Conservation (phyloP, 1,140 invertebrate genomes). For the Brachionus manjavacas region DNA sequence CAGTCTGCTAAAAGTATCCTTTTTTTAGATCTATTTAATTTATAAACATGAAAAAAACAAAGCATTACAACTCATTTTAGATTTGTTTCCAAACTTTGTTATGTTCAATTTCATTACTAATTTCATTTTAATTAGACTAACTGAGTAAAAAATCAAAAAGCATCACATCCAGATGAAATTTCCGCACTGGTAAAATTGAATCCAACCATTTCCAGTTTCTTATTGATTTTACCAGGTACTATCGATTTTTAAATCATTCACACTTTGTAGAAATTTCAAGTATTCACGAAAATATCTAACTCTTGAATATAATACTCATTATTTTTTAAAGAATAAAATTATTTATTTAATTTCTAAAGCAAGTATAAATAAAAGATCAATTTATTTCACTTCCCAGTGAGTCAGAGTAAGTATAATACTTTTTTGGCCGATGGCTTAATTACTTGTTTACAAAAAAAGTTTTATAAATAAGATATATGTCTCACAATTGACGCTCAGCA, state of each 20-base stretch:
- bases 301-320: not conserved
- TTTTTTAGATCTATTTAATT: not conserved
- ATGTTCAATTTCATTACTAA: not conserved
- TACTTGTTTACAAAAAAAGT: no score
- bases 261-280: not conserved
- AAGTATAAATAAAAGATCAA: no score
- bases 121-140: not conserved
- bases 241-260: not conserved
- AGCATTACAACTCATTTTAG: not conserved
- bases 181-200: not conserved
- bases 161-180: not conserved
- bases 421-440: no score
- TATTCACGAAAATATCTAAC: not conserved
- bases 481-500: no score
- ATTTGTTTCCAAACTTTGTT: not conserved
- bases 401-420: no score
- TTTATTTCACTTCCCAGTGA: no score
- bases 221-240: not conserved
- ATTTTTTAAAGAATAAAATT: not conserved
- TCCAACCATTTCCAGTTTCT: not conserved
- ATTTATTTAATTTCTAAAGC: no score
- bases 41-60: not conserved
- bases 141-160: not conserved
- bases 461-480: no score
- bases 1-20: not conserved